A percentile compares a stretch with the other conserved stretches of the same genome.
Evolutionary conservation across 2,888 invertebrate genomes (phyloP).

Genomic region (Diabrotica balteata): DNA sequence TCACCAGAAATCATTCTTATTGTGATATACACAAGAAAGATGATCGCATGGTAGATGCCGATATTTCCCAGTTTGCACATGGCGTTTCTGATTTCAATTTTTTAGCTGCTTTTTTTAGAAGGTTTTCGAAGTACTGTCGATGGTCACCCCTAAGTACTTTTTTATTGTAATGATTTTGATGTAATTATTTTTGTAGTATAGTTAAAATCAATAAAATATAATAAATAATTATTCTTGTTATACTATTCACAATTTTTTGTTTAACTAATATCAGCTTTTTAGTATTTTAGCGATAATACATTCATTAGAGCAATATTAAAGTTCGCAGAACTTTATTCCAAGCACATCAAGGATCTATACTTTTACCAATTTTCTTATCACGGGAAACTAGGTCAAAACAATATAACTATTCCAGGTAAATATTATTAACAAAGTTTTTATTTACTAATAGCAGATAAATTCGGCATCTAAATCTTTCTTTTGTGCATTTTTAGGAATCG

Average conservation of each 20-base stretch:
- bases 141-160: too few relatives aligned
- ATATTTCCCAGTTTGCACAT: too few relatives aligned
- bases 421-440: neutral
- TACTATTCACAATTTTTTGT: neutral
- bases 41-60: too few relatives aligned
- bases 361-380: slow-evolving; percentile 45
- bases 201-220: too few relatives aligned
- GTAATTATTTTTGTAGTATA: too few relatives aligned
- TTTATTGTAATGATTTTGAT: too few relatives aligned
- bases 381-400: slow-evolving; percentile 27
- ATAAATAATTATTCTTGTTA: too few relatives aligned
- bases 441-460: neutral
- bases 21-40: too few relatives aligned
- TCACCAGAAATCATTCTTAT: too few relatives aligned
- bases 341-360: slow-evolving; percentile 33
- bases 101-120: too few relatives aligned
- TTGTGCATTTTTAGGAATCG: slow-evolving; percentile 37
- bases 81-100: too few relatives aligned
- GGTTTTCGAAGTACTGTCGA: too few relatives aligned
- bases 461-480: slow-evolving; percentile 1
- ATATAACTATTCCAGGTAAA: slow-evolving; percentile 13
- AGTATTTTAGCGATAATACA: slow-evolving; percentile 38
- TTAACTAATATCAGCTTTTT: slow-evolving; percentile 5
- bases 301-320: slow-evolving; percentile 33
- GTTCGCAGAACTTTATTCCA: slow-evolving; percentile 36